Evolutionary conservation across 1,140 invertebrate genomes (phyloP).

Genomic region (Drosophila sturtevanti): DNA sequence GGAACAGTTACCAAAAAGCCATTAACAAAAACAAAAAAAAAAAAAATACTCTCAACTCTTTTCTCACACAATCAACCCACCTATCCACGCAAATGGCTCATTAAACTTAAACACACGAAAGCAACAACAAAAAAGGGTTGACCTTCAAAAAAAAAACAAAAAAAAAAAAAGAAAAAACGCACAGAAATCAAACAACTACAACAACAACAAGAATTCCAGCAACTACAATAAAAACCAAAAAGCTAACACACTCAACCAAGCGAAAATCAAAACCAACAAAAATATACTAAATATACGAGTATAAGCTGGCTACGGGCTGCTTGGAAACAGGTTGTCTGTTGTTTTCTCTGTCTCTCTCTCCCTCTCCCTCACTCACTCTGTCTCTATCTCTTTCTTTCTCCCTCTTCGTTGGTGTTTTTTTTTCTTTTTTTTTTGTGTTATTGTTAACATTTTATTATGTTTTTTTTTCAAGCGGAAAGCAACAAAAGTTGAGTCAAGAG

Average conservation of each 20-base stretch:
- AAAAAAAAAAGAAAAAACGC: constrained; percentile 49
- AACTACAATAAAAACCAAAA: constrained; percentile 7
- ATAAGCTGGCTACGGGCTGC: constrained; percentile 35
- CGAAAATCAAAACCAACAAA: constrained; percentile 55
- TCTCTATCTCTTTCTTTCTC: constrained; percentile 23
- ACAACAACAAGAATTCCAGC: constrained; percentile 41
- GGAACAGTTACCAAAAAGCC: constrained; percentile 26
- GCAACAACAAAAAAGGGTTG: constrained; percentile 62
- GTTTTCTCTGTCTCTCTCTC: neutral
- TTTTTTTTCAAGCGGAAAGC: constrained; percentile 60
- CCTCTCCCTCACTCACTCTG: neutral
- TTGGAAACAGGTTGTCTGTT: constrained; percentile 48
- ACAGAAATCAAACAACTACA: constrained; percentile 68
- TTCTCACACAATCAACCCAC: constrained; percentile 59
- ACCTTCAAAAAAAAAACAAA: constrained; percentile 67
- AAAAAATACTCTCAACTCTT: constrained; percentile 9
- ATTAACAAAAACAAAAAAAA: constrained; percentile 37
- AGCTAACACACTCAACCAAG: constrained; percentile 59
- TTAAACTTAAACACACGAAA: constrained; percentile 55
- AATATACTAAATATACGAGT: constrained; percentile 38
- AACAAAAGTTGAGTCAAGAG: constrained; percentile 53
- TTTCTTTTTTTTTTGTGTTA: constrained; percentile 44
- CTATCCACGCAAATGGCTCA: constrained; percentile 66
- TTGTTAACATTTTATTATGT: constrained; percentile 77
- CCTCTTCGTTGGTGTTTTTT: constrained; percentile 26